phyloP scores from a whole-genome alignment of 2,797 vertebrate species.

The Scomberomorus guttatus region DNA sequence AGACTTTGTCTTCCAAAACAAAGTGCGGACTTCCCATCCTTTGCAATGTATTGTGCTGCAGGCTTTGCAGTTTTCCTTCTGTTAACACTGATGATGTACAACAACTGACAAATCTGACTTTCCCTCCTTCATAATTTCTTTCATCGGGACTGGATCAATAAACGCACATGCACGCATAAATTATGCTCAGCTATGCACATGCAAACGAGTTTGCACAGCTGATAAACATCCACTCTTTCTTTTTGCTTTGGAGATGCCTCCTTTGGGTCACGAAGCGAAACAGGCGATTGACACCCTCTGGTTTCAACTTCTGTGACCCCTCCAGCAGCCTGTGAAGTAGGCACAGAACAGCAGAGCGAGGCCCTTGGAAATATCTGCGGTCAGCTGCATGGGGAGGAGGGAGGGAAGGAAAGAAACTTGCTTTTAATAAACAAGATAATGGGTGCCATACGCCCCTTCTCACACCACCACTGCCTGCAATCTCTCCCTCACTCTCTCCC shows the following conservation, averaged over 20 bases:
- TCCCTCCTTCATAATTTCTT: slow-evolving; percentile 28
- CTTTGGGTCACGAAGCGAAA: slow-evolving; percentile 56
- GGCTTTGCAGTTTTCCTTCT: slow-evolving; percentile 38
- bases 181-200: slow-evolving; percentile 41
- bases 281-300: slow-evolving; percentile 71
- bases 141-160: slow-evolving; percentile 46
- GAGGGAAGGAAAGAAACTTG: slow-evolving; percentile 80
- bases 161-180: slow-evolving; percentile 54
- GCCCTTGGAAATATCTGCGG: slow-evolving; percentile 89
- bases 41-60: slow-evolving; percentile 13
- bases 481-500: slow-evolving; percentile 40
- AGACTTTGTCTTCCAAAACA: background rate
- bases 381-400: slow-evolving; percentile 85
- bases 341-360: slow-evolving; percentile 75
- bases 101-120: slow-evolving; percentile 52
- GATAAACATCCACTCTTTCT: slow-evolving; percentile 22
- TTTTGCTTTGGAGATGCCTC: slow-evolving; percentile 53
- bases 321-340: slow-evolving; percentile 77
- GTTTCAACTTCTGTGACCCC: slow-evolving; percentile 84
- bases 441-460: slow-evolving; percentile 86
- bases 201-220: slow-evolving; percentile 40
- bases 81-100: slow-evolving; percentile 33
- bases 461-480: slow-evolving; percentile 73
- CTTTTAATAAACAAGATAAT: slow-evolving; percentile 97
- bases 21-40: background rate